Conservation (phyloP, 1,140 invertebrate species). For the Ceratoteleas bidentatus region DNA sequence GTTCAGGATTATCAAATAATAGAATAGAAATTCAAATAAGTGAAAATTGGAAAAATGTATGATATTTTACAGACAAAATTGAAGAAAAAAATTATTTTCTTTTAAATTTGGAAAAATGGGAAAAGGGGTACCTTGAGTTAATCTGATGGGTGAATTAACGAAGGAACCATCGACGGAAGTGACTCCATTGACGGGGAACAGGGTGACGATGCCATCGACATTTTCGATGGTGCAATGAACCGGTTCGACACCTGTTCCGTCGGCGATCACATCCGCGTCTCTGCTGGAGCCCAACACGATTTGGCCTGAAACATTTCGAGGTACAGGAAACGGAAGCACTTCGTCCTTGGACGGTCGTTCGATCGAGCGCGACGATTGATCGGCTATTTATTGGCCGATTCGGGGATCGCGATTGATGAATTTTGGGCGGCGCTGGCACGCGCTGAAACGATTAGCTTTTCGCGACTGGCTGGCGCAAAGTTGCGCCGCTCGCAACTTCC, state of each 20-base stretch:
- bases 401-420: conserved; percentile 30
- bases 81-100: too few species aligned
- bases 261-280: conserved; percentile 89
- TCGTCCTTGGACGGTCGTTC: too few species aligned
- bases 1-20: too few species aligned
- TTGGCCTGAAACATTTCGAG: conserved; percentile 83
- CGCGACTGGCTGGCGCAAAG: conserved; percentile 39
- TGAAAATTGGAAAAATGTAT: too few species aligned
- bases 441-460: conserved; percentile 44
- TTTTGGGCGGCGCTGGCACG: conserved; percentile 23
- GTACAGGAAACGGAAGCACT: too few species aligned
- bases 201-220: conserved; percentile 88
- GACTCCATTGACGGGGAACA: conserved; percentile 87
- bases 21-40: too few species aligned
- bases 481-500: conserved; percentile 23
- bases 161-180: conserved; percentile 87
- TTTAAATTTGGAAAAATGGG: too few species aligned
- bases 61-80: too few species aligned
- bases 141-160: conserved; percentile 84
- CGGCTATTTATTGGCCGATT: too few species aligned
- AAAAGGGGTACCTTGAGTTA: conserved; percentile 91
- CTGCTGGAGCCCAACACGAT: conserved; percentile 87
- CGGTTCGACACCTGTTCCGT: conserved; percentile 90
- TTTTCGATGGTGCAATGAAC: conserved; percentile 93
- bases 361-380: too few species aligned